Percentiles rank a stretch among this genome's conserved stretches.
phyloP scores from a whole-genome alignment of 2,888 invertebrate species.

The Caenorhabditis sp. region DNA sequence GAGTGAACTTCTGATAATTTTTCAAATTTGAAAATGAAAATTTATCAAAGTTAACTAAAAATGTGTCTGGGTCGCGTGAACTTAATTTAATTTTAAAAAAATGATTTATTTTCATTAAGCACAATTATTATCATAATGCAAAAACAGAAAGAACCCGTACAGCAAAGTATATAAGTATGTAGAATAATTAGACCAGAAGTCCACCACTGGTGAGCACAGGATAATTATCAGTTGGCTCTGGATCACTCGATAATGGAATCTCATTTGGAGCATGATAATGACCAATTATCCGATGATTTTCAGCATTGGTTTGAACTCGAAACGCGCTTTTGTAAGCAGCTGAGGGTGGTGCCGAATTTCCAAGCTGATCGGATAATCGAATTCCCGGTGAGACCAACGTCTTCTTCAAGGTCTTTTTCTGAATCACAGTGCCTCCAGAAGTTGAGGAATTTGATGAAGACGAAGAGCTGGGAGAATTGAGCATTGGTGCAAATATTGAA shows the following conservation, averaged over 20 bases:
- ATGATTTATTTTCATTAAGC: no score
- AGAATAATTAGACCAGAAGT: conserved; percentile 25
- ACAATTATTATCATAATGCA: no score
- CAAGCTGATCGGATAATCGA: conserved; percentile 38
- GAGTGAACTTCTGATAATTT: no score
- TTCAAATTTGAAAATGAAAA: no score
- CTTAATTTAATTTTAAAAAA: no score
- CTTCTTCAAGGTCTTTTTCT: not conserved
- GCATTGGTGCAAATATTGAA: conserved; percentile 55
- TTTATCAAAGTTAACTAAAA: no score
- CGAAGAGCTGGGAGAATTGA: conserved; percentile 34
- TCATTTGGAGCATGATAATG: conserved; percentile 53
- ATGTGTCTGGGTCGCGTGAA: no score
- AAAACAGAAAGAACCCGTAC: conserved; percentile 21
- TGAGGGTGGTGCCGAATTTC: conserved; percentile 9
- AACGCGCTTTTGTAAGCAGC: conserved; percentile 42
- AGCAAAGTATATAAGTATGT: not conserved
- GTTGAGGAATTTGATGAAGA: conserved; percentile 19
- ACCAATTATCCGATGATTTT: conserved; percentile 36
- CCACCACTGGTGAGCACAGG: conserved; percentile 37
- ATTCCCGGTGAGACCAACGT: conserved; percentile 38
- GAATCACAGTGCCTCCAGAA: not conserved
- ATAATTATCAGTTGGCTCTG: conserved; percentile 9
- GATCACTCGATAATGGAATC: conserved; percentile 40
- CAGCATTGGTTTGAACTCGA: conserved; percentile 36